Conservation (phyloP, 2,888 invertebrate species). For the Drosophila maculinotata region DNA sequence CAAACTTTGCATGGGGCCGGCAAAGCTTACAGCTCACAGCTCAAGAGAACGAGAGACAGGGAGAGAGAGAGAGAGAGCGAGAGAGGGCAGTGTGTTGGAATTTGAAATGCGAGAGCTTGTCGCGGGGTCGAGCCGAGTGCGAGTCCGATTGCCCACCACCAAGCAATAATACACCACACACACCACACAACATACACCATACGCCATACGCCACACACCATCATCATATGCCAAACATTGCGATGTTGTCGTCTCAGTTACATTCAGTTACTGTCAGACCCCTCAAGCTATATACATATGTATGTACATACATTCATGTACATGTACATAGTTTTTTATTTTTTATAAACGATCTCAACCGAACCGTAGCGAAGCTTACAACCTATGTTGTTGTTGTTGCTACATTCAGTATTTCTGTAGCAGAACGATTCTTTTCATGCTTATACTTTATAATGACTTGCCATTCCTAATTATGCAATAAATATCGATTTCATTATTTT, state of each 20-base stretch:
- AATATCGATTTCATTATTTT: too few relatives aligned
- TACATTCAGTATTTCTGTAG: background rate
- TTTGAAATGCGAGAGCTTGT: constrained; percentile 28
- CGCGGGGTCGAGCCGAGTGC: constrained; percentile 26
- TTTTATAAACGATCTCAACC: too few relatives aligned
- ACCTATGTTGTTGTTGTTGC: too few relatives aligned
- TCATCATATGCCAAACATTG: constrained; percentile 35
- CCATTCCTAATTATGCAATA: too few relatives aligned
- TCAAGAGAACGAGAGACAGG: constrained; percentile 26
- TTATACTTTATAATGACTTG: too few relatives aligned
- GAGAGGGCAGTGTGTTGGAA: constrained; percentile 9
- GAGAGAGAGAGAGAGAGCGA: background rate
- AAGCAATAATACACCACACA: constrained; percentile 7
- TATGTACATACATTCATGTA: background rate
- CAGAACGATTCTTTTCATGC: background rate
- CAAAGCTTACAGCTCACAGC: constrained; percentile 14
- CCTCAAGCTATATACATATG: constrained; percentile 13
- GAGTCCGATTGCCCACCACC: constrained; percentile 41
- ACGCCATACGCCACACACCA: background rate
- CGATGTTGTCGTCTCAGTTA: constrained; percentile 45
- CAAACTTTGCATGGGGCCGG: constrained; percentile 54
- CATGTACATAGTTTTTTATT: too few relatives aligned
- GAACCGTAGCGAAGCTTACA: constrained; percentile 21
- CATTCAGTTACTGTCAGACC: constrained; percentile 20
- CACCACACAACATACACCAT: constrained; percentile 1